Conservation (phyloP, 2,888 invertebrate species). For the Acanthococcus lagerstroemiae region DNA sequence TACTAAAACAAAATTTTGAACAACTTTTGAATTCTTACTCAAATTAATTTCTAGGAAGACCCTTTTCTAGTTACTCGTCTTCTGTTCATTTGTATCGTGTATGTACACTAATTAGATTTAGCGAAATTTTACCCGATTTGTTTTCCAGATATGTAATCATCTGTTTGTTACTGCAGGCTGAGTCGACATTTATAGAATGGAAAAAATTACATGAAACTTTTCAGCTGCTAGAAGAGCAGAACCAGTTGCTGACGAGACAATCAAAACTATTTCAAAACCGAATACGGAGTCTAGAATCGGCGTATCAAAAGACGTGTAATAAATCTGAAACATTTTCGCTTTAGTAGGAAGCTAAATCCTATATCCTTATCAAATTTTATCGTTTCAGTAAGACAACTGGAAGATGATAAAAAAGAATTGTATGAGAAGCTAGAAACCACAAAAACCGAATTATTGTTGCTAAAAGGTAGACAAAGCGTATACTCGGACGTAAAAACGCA, state of each 20-base stretch:
- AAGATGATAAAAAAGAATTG: conserved; percentile 12
- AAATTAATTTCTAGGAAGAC: no score
- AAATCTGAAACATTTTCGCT: no score
- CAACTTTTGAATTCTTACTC: no score
- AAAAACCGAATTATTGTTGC: conserved; percentile 18
- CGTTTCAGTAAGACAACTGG: conserved; percentile 5
- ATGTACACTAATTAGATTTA: no score
- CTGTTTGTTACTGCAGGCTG: conserved; percentile 38
- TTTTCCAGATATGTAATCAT: no score
- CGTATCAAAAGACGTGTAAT: conserved; percentile 3
- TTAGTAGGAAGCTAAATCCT: no score
- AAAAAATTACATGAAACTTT: conserved; percentile 37
- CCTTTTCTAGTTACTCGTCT: no score
- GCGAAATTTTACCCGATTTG: no score
- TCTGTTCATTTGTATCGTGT: no score
- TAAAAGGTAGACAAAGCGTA: conserved; percentile 12
- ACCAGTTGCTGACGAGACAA: conserved; percentile 50
- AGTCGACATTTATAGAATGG: conserved; percentile 40
- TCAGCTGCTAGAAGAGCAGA: conserved; percentile 41
- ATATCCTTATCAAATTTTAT: neutral
- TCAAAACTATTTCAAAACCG: conserved; percentile 47
- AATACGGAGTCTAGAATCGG: conserved; percentile 27
- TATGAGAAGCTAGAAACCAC: conserved; percentile 6
- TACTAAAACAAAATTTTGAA: no score
- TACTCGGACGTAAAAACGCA: neutral